Evolutionary conservation across 2,113 vertebrate genomes (phyloP), one percentile per base, ranked within the genome.

Genomic region (Choloepus hoffmanni): DNA sequence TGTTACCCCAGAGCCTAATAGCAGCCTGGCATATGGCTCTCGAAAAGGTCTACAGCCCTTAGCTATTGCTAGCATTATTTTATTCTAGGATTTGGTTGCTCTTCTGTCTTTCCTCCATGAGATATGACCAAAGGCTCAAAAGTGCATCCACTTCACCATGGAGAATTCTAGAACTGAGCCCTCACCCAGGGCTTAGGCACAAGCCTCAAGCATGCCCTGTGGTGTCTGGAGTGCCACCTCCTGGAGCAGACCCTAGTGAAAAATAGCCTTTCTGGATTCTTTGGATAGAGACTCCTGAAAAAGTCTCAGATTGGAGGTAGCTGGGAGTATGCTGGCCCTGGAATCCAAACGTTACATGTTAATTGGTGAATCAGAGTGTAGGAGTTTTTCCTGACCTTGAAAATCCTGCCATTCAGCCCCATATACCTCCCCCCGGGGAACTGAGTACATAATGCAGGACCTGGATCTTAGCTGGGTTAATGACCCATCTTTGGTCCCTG

Each of bases 381-480:
- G 53, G 53, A 65, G 48, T 87, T 92, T 90, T 16, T 65, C 50
- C 23, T 90, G 62, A 88, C 77, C 62, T 95, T 92, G 65, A 40
- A 26, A 77, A 83, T 40, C 10, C 87, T 53, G 68, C 43, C n/a
- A 6, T 28, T 85, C 30, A 62, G 45, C 30, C 11, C 16, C 1
- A 36, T 58, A 30, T 5, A 28, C 55, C 62, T 79, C 85, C 40
- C 30, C 60, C 19, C 2, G 62, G 81, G 45, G 19, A 88, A 77
- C 0, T 85, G 55, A 93, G 19, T 45, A 15, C 0, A 19, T 55
- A 86, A 89, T 14, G 43, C 5, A 55, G 63, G 12, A 5, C 50
- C 70, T 70, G 50, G 43, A n/a, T 92, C 16, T 28, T 60, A 43
- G 28, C 58, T 50, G 23, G 28, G 36, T 95, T 89, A 89, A 93